phyloP scores from a whole-genome alignment of 1,140 invertebrate species.

The Melanaphis sacchari region DNA sequence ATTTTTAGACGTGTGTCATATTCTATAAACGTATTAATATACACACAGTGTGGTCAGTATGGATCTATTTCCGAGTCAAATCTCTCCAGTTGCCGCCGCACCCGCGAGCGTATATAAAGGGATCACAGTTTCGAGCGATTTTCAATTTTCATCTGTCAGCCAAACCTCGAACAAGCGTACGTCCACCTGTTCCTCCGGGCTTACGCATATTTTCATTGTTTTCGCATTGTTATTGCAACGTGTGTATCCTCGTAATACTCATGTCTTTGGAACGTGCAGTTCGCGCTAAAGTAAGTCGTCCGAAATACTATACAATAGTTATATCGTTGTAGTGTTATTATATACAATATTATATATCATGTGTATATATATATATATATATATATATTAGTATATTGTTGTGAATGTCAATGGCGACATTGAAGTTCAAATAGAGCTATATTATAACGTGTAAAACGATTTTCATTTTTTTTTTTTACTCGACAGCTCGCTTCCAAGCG shows the following conservation, averaged over 20 bases:
- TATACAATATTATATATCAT: background rate
- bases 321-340: background rate
- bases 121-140: background rate
- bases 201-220: too few relatives aligned
- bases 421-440: background rate
- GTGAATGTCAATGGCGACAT: background rate
- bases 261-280: conserved; percentile 59
- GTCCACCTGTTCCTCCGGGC: background rate
- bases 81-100: background rate
- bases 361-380: background rate
- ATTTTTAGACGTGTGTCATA: conserved; percentile 51
- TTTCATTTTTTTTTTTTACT: background rate
- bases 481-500: conserved; percentile 80
- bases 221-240: background rate
- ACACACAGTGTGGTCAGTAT: background rate
- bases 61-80: conserved; percentile 50
- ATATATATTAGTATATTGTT: background rate
- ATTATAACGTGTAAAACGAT: background rate
- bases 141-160: conserved; percentile 25
- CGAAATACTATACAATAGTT: background rate
- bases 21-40: conserved; percentile 25
- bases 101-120: conserved; percentile 14
- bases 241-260: conserved; percentile 36
- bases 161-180: background rate
- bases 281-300: conserved; percentile 59